A percentile compares a stretch with the other conserved stretches of the same genome.
Evolutionary conservation across 2,797 vertebrate species (phyloP).

Genomic region (Echiichthys vipera): DNA sequence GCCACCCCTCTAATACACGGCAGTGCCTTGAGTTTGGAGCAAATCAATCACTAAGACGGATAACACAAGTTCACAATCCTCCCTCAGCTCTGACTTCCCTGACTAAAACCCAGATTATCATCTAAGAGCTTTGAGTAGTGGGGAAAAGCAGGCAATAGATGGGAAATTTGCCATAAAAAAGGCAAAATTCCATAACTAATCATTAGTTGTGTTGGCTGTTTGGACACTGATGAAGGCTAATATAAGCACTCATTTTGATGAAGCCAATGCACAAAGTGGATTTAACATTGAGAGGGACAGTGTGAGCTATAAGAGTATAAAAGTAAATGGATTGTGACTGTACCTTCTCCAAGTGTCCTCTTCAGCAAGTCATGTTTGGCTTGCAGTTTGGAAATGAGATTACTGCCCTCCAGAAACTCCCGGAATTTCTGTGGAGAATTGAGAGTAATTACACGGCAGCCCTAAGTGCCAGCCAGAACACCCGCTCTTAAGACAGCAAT

Average conservation of each 20-base stretch:
- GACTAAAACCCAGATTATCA: constrained; percentile 58
- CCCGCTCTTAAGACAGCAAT: constrained; percentile 62
- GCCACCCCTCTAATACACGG: constrained; percentile 28
- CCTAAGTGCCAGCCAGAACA: constrained; percentile 44
- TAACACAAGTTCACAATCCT: constrained; percentile 57
- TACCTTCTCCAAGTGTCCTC: constrained; percentile 95
- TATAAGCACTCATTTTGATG: background rate
- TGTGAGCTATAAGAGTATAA: background rate
- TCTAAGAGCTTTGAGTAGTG: constrained; percentile 29
- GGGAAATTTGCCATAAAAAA: constrained; percentile 13
- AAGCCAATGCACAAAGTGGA: background rate
- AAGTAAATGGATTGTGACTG: constrained; percentile 11
- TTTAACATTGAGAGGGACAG: constrained; percentile 1
- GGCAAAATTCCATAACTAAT: background rate
- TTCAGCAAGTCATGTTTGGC: constrained; percentile 98
- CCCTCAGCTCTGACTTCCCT: constrained; percentile 40
- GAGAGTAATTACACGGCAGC: constrained; percentile 73
- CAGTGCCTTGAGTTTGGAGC: constrained; percentile 48
- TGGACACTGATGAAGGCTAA: background rate
- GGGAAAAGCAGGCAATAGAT: constrained; percentile 37
- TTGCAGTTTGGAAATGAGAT: constrained; percentile 99
- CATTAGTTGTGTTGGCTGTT: background rate
- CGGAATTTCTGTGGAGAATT: constrained; percentile 94
- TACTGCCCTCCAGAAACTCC: constrained; percentile 98
- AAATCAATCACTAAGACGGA: constrained; percentile 73